Conservation (phyloP, 2,797 vertebrate genomes). For the Trichosurus vulpecula region DNA sequence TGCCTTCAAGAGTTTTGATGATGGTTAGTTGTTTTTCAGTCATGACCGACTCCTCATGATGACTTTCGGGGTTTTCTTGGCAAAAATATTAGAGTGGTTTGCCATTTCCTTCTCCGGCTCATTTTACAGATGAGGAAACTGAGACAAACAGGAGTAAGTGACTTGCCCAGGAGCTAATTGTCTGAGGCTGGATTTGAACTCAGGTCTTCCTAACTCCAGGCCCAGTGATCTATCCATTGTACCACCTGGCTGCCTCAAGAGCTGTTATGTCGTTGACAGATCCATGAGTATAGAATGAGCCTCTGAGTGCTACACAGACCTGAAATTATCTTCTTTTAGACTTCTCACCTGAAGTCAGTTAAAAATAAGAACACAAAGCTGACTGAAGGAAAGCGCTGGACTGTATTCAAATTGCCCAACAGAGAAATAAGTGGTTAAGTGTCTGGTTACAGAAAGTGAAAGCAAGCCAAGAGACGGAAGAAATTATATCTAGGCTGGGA, state of each 20-base stretch:
- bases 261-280: neutral
- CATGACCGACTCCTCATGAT: too few species aligned
- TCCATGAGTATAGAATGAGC: neutral
- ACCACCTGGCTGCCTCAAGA: neutral
- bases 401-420: slow-evolving; percentile 33
- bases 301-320: neutral
- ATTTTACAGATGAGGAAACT: too few species aligned
- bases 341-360: neutral
- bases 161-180: too few species aligned
- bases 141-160: too few species aligned
- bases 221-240: neutral
- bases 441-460: slow-evolving; percentile 23
- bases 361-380: neutral
- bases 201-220: too few species aligned
- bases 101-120: too few species aligned
- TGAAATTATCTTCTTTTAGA: slow-evolving; percentile 13
- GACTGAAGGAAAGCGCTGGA: slow-evolving; percentile 19
- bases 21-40: too few species aligned
- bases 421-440: slow-evolving; percentile 7
- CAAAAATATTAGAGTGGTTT: too few species aligned
- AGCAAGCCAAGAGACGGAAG: slow-evolving; percentile 27
- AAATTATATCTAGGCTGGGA: slow-evolving; percentile 42
- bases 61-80: too few species aligned
- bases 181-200: too few species aligned
- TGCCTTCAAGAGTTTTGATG: too few species aligned